Evolutionary conservation across 2,113 vertebrate species (phyloP).

Genomic region (Planiliza haematocheilus): DNA sequence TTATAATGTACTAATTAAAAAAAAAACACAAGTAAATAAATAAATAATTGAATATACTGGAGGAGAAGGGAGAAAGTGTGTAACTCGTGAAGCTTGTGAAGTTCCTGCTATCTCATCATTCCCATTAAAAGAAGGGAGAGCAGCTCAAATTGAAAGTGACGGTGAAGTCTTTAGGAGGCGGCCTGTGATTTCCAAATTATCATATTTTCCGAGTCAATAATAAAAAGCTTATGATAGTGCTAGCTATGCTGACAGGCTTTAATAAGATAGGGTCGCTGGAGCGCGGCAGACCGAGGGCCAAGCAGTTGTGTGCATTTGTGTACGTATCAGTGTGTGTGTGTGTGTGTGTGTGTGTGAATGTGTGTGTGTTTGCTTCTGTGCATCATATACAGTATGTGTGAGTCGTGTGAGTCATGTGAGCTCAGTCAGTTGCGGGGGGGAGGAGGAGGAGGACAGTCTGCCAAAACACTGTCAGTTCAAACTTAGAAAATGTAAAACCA

Average conservation of each 20-base stretch:
- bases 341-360: neutral
- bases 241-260: slow-evolving; percentile 84
- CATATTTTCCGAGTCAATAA: slow-evolving; percentile 88
- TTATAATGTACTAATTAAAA: slow-evolving; percentile 85
- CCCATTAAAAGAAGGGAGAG: slow-evolving; percentile 80
- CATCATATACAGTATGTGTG: slow-evolving; percentile 27
- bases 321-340: too few species aligned
- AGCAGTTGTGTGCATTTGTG: slow-evolving; percentile 54
- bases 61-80: slow-evolving; percentile 45
- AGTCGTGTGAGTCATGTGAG: slow-evolving; percentile 1
- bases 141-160: slow-evolving; percentile 83
- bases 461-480: slow-evolving; percentile 18
- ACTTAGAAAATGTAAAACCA: slow-evolving; percentile 39
- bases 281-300: slow-evolving; percentile 74
- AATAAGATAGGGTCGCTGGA: slow-evolving; percentile 84
- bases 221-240: slow-evolving; percentile 87
- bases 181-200: slow-evolving; percentile 87
- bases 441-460: slow-evolving; percentile 1
- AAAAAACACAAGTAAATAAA: slow-evolving; percentile 67
- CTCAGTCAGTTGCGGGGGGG: neutral
- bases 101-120: slow-evolving; percentile 78
- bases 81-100: slow-evolving; percentile 74
- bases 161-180: slow-evolving; percentile 81
- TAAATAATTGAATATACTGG: slow-evolving; percentile 74
- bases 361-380: slow-evolving; percentile 12